A percentile compares a stretch with the other conserved stretches of the same genome.
Conservation (phyloP, 2,797 vertebrate genomes). For the Cirrhinus molitorella region DNA sequence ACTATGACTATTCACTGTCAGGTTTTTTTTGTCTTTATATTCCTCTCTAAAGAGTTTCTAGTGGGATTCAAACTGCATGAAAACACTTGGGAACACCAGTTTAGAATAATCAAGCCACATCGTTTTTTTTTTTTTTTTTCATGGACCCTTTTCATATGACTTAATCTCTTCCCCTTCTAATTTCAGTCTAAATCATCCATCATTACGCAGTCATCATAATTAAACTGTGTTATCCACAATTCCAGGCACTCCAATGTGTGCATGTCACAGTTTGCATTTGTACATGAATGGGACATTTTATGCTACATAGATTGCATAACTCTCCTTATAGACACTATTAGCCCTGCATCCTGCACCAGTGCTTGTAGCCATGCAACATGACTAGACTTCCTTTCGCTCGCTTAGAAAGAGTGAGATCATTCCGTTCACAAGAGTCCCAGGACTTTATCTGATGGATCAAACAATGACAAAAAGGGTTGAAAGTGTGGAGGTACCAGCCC, state of each 20-base stretch:
- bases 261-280: background rate
- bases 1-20: too few relatives aligned
- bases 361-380: slow-evolving; percentile 1
- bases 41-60: background rate
- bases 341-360: slow-evolving; percentile 22
- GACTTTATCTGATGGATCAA: slow-evolving; percentile 53
- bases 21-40: background rate
- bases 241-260: background rate
- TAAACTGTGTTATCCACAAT: slow-evolving; percentile 13
- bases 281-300: background rate
- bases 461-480: slow-evolving; percentile 48
- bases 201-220: background rate
- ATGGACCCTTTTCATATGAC: slow-evolving; percentile 10
- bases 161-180: background rate
- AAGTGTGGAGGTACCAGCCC: slow-evolving; percentile 18
- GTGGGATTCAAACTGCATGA: background rate
- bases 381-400: slow-evolving; percentile 24
- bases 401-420: slow-evolving; percentile 41
- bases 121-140: background rate
- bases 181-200: slow-evolving; percentile 6
- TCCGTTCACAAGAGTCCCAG: slow-evolving; percentile 46
- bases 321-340: background rate
- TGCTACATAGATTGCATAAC: slow-evolving; percentile 9
- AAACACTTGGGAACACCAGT: slow-evolving; percentile 12
- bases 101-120: background rate